Evolutionary conservation across 2,888 invertebrate species (phyloP), one percentile per base, ranked within the genome.

Genomic region (Drosophila siamana): DNA sequence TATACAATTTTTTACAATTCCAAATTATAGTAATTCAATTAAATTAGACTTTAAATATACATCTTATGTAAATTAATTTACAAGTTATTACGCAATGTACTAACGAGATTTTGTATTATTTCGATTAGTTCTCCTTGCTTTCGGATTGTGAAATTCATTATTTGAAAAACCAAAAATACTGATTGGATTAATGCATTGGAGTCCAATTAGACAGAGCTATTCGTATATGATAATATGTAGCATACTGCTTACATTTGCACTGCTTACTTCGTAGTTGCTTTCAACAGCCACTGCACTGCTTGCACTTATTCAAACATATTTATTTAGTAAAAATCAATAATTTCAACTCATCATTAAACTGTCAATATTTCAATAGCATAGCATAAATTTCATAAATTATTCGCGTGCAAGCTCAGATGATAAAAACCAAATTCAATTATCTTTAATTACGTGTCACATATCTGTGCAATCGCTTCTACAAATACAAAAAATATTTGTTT

Each of bases 391-490:
- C 6, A 19, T 3, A 2, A 11, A 8, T 15, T 11, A 11, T 9
- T 4, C 0, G 5, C 15, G 6, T 52, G 33, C 33, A 33, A n/a
- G 33, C 4, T 8, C 11, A 9, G 5, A 8, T n/a, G 52, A 52
- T 52, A 28, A 22, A 30, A 54, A 30, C 13, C 6, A 30, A 52
- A 19, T 41, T 52, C 13, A 41, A 41, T 41, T 52, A 52, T 41
- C 41, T 9, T 30, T 41, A 41, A 41, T 41, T 28, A 19, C 19
- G 8, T 28, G 28, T 16, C 26, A n/a, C 13, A 54, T 40, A 54
- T 54, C 52, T 28, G 26, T n/a, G 8, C 2, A 26, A 40, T 52
- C 11, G 24, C 1, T n/a, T 16, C 33, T 4, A 13, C 22, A 36
- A 50, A 30, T 33, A n/a, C 6, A 36, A 11, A 11, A 19, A 47